phyloP scores from a whole-genome alignment of 2,797 vertebrate species.

The Novumbra hubbsi region DNA sequence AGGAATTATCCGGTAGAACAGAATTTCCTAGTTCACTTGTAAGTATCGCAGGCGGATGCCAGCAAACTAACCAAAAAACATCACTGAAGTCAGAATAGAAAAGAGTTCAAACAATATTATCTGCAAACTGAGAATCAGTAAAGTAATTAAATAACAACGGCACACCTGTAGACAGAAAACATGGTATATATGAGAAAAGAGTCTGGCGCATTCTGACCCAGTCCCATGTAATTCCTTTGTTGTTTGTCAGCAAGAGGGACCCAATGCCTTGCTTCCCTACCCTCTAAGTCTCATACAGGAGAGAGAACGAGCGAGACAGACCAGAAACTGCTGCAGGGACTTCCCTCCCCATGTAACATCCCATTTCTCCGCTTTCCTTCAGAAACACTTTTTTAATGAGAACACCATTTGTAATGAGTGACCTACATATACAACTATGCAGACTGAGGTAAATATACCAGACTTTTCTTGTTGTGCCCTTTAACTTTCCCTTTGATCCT shows the following conservation, averaged over 20 bases:
- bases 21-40: neutral
- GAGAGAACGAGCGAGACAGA: neutral
- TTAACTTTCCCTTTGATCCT: conserved; percentile 1
- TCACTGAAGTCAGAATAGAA: neutral
- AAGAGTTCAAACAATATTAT: neutral
- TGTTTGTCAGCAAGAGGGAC: neutral
- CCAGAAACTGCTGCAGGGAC: neutral
- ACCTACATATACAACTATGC: neutral
- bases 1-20: neutral
- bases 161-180: neutral
- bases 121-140: neutral
- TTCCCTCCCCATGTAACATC: neutral
- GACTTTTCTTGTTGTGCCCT: conserved; percentile 1
- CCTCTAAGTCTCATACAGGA: neutral
- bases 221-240: neutral
- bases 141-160: neutral
- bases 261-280: neutral
- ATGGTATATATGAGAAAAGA: neutral
- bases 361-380: neutral
- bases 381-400: conserved; percentile 7
- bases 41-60: neutral
- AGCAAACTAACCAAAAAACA: neutral
- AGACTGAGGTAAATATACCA: neutral
- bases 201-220: neutral
- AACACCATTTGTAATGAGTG: conserved; percentile 5